Evolutionary conservation across 2,888 invertebrate species (phyloP).

Genomic region (Oxycera nigricornis): DNA sequence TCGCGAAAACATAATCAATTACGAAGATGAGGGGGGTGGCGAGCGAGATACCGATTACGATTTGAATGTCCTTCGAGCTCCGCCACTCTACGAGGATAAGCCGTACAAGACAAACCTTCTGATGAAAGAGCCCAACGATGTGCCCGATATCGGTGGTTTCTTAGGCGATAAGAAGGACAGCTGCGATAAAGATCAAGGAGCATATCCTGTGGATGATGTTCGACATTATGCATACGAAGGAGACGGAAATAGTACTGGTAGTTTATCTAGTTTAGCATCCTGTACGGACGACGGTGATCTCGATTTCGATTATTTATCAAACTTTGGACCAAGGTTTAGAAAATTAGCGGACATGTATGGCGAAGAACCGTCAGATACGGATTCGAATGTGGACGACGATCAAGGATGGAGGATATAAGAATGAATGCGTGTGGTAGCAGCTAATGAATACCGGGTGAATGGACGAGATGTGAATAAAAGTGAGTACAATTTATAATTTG

Average conservation of each 20-base stretch:
- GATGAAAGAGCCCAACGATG: conserved; percentile 64
- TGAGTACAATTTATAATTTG: background rate
- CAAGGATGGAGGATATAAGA: conserved; percentile 78
- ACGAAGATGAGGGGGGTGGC: conserved; percentile 98
- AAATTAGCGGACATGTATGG: conserved; percentile 94
- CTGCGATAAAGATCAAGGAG: conserved; percentile 90
- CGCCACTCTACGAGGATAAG: conserved; percentile 62
- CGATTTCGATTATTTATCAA: conserved; percentile 92
- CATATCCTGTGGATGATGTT: conserved; percentile 93
- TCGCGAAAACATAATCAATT: conserved; percentile 95
- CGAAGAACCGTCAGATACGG: conserved; percentile 84
- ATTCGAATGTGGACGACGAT: conserved; percentile 77
- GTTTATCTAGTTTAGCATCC: conserved; percentile 89
- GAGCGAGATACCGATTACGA: conserved; percentile 84
- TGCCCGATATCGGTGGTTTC: conserved; percentile 88
- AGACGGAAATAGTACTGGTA: conserved; percentile 91
- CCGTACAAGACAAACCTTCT: conserved; percentile 59
- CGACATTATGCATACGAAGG: conserved; percentile 98
- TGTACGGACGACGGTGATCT: conserved; percentile 93
- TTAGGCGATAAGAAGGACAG: conserved; percentile 87
- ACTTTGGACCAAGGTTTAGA: conserved; percentile 95
- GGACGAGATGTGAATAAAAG: conserved; percentile 21
- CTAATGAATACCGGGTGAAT: background rate
- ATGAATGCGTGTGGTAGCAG: background rate
- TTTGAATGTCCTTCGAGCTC: conserved; percentile 60